A percentile compares a stretch with the other conserved stretches of the same genome.
phyloP scores from a whole-genome alignment of 2,113 vertebrate species.

The Sitta europaea region DNA sequence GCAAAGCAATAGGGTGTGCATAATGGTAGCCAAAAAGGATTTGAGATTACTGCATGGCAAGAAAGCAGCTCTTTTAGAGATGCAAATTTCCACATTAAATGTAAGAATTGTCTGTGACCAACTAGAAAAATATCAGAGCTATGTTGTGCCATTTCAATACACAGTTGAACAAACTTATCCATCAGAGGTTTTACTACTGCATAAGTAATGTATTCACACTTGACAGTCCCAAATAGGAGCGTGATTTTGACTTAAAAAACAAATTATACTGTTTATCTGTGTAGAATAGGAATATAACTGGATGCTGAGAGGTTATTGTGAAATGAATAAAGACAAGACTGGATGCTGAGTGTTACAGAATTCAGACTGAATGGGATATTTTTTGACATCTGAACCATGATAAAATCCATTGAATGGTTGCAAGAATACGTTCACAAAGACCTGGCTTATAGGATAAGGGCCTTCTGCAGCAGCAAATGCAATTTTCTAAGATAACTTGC shows the following conservation, averaged over 20 bases:
- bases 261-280: neutral
- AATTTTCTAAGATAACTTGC: neutral
- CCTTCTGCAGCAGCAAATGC: neutral
- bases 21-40: neutral
- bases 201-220: neutral
- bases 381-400: neutral
- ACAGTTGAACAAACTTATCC: neutral
- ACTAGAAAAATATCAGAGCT: neutral
- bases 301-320: neutral
- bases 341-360: neutral
- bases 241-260: neutral
- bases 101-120: neutral
- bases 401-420: neutral
- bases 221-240: neutral
- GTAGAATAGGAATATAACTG: neutral
- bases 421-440: neutral
- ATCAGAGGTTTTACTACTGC: neutral
- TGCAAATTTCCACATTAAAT: slow-evolving; percentile 10
- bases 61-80: neutral
- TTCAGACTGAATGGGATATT: neutral
- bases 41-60: neutral
- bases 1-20: neutral
- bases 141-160: neutral
- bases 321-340: neutral
- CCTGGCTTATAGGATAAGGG: neutral